Evolutionary conservation across 2,113 vertebrate species (phyloP).

Genomic region (Rattus norvegicus): DNA sequence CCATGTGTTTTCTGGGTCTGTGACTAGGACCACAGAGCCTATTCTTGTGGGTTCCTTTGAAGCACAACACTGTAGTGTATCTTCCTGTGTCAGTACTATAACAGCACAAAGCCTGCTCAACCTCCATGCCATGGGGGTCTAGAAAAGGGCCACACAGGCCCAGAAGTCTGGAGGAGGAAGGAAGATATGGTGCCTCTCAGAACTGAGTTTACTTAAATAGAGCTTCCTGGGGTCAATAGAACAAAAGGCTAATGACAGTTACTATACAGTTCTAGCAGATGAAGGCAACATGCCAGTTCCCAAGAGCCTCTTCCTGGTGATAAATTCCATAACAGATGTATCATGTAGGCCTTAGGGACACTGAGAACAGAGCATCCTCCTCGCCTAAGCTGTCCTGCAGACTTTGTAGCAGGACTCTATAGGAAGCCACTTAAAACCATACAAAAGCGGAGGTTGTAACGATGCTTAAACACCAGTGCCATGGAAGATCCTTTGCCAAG

Average conservation of each 20-base stretch:
- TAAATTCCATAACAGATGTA: not conserved
- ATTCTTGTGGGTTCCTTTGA: not conserved
- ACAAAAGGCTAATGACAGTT: not conserved
- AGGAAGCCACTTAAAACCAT: not conserved
- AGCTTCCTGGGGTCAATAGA: not conserved
- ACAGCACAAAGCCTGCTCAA: not conserved
- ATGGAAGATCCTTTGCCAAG: not conserved
- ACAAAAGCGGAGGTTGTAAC: not conserved
- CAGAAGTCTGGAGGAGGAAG: not conserved
- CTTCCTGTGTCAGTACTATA: not conserved
- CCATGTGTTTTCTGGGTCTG: not conserved
- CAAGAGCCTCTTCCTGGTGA: not conserved
- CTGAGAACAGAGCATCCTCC: not conserved
- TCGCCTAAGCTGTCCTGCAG: not conserved
- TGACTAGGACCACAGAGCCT: not conserved
- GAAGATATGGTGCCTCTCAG: not conserved
- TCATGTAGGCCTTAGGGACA: not conserved
- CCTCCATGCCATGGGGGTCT: not conserved
- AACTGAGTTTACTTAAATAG: not conserved
- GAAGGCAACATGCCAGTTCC: not conserved
- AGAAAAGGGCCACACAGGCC: not conserved
- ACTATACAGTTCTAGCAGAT: not conserved
- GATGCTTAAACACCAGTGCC: not conserved
- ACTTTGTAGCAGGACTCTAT: not conserved
- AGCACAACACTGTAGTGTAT: not conserved